A percentile compares a stretch with the other conserved stretches of the same genome.
phyloP scores from a whole-genome alignment of 2,797 vertebrate genomes.

The Syngnathus rostellatus region DNA sequence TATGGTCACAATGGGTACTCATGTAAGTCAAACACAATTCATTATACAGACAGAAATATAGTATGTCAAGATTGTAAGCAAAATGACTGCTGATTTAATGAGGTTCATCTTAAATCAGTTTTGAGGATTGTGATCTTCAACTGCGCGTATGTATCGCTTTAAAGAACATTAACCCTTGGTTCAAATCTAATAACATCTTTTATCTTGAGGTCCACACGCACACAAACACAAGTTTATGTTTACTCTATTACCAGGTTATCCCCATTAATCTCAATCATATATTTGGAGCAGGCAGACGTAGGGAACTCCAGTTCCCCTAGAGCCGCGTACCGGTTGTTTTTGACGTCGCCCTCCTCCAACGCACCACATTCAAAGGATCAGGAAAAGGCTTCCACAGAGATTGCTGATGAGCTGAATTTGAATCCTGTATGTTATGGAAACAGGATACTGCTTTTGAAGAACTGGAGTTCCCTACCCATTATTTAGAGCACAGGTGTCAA shows the following conservation, averaged over 20 bases:
- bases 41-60: neutral
- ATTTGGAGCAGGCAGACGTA: neutral
- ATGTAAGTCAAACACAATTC: neutral
- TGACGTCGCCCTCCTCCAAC: too few relatives aligned
- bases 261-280: neutral
- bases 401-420: too few relatives aligned
- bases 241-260: neutral
- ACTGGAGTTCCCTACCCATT: too few relatives aligned
- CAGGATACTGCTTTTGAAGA: too few relatives aligned
- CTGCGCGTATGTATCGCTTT: neutral
- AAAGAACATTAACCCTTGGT: neutral
- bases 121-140: neutral
- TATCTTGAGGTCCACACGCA: neutral
- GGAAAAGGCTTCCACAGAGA: too few relatives aligned
- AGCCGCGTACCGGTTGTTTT: too few relatives aligned
- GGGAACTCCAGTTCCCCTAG: too few relatives aligned
- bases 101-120: neutral
- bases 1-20: neutral
- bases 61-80: neutral
- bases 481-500: too few relatives aligned
- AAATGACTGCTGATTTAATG: neutral
- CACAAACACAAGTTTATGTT: neutral
- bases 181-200: neutral
- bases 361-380: too few relatives aligned
- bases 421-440: too few relatives aligned